Base-by-base conservation (phyloP, 2,888 invertebrate species). In the Hyposoter dolosus region DNA sequence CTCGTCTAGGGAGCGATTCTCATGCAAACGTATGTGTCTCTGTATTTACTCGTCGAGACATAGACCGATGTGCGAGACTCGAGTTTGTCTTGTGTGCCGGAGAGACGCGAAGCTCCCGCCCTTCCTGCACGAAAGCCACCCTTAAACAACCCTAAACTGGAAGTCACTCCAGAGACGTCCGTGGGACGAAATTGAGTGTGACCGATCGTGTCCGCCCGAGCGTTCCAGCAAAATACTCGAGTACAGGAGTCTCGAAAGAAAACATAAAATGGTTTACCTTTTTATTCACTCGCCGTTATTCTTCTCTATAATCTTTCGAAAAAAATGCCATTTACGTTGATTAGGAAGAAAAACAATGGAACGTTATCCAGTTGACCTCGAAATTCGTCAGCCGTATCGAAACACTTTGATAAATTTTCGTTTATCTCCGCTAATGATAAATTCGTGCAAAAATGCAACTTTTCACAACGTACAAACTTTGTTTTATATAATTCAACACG, bases 361-460 rank as follows among this genome's bases (percentile, higher is more conserved):
- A 0, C 28, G 15, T 10, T 9, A 15, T 32, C 28, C 5, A 60
- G 5, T 5, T 35, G 71, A 72, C 45, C 32, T 32, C 60, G 86
- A 85, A 23, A 85, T 77, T 71, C 66, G 83, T 85, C 88, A 35
- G 45, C 60, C 60, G 15, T 60, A 15, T n/a, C n/a, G 15, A 28
- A 60, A 50, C 3, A n/a, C 15, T 28, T 82, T 63, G 35, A 60
- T 12, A 53, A 74, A 74, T 23, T 79, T 40, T 23, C 19, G 60
- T 15, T 88, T 89, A 91, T 91, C 91, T 60, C 32, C 3, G 6
- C 50, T 82, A 79, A 87, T 87, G 92, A 92, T 92, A 91, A 93
- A 91, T 93, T 89, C 93, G 93, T 93, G 93, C 92, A 93, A 92
- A 93, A 93, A 93, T 93, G 93, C 91, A 91, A 65, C n/a, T 76